These are phyloP conservation scores for Lomographa bimaculata DNA, from an alignment of 2,888 invertebrate genomes.

Conservation along the genomic window DNA sequence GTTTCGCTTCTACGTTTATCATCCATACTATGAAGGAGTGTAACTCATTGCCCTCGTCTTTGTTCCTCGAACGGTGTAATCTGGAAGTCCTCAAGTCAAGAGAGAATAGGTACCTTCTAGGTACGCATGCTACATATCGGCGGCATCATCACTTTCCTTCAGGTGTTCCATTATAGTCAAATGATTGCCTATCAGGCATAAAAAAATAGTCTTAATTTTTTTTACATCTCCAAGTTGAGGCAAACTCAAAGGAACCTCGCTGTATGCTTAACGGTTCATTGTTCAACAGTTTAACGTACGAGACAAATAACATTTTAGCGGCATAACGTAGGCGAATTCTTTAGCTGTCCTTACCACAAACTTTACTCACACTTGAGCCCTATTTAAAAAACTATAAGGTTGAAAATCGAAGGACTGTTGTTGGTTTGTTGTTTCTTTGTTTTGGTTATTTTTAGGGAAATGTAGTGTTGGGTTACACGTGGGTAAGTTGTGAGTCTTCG, in stretches of 20 bases:
- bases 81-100: too few species aligned
- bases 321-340: conserved; percentile 59
- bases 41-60: too few species aligned
- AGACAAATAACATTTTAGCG: conserved; percentile 69
- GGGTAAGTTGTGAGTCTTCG: conserved; percentile 52
- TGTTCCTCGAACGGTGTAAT: too few species aligned
- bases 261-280: conserved; percentile 73
- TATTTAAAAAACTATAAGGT: conserved; percentile 25
- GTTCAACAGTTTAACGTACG: conserved; percentile 61
- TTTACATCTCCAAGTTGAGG: too few species aligned
- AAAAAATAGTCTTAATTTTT: too few species aligned
- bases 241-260: conserved; percentile 30
- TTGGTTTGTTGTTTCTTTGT: conserved; percentile 37
- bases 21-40: too few species aligned
- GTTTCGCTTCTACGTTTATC: too few species aligned
- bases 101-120: too few species aligned
- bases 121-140: too few species aligned
- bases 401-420: conserved; percentile 29
- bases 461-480: conserved; percentile 66
- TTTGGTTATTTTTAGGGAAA: conserved; percentile 62
- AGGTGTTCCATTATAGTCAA: too few species aligned
- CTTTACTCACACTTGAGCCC: conserved; percentile 2
- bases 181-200: too few species aligned
- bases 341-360: conserved; percentile 35
- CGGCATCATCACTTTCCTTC: too few species aligned